Base-by-base conservation (phyloP, 2,888 invertebrate species). In the Geotrupes spiniger region DNA sequence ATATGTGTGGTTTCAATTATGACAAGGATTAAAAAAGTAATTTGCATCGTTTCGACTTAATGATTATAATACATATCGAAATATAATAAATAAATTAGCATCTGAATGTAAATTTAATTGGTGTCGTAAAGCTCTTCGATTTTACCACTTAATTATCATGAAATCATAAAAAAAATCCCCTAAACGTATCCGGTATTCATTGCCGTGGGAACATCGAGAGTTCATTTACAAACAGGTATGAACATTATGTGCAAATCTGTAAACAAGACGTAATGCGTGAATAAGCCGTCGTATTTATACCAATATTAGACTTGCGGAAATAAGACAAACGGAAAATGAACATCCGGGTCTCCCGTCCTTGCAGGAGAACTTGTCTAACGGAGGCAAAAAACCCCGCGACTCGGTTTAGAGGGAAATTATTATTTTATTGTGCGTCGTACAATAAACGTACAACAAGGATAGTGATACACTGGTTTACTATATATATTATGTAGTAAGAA, bases 261-360 rank as follows among this genome's bases (percentile, higher is more conserved):
- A 21, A 21, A 21, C 11, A 31, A 31, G 31, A 31, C 10, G 12
- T 12, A 31, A 11, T 11, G 31, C 10, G 10, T 31, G 12, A 11
- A 11, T 31, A 38, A 25, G n/a, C 11, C 14, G 8, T 9, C 38
- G 9, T 3, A 5, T 14, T 16, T 4, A 36, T 36, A n/a, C 5
- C 33, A 46, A 48, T 46, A 50, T 41, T 53, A 48, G 47, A 42
- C 44, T 48, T 14, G 31, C 50, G 53, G 53, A 53, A 53, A 51
- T 53, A 42, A 53, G 42, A 47, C 42, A 47, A 50, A 50, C 47
- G 47, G 42, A 36, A 48, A 29, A 42, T 36, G 39, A 44, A 53
- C 48, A 51, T 53, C 53, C 53, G 53, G 53, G 53, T 53, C 53
- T 48, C 47, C 42, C 46, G 53, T 53, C 53, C 53, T 53, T 53